Evolutionary conservation across 2,888 invertebrate species (phyloP), one percentile per base, ranked within the genome.

Genomic region (Patella ulyssiponensis): DNA sequence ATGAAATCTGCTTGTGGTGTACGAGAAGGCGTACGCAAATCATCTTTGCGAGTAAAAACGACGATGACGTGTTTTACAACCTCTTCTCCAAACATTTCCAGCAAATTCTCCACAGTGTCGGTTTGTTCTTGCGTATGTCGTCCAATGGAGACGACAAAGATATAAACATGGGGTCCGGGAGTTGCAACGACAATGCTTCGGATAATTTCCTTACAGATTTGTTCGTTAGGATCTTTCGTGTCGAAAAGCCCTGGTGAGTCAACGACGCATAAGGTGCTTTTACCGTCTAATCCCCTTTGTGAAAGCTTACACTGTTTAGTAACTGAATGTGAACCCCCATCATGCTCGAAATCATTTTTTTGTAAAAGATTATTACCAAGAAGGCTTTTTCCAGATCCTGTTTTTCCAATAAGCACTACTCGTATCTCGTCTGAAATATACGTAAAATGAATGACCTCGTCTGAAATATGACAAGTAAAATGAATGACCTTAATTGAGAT

Each of bases 41-140:
- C 73, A 23, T 73, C 56, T 20, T 33, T 64, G 9, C 27, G 33
- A 17, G 56, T 73, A 23, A 73, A 73, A 17, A 73, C 73, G 23
- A 73, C 58, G 58, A 73, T 73, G 73, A 27, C 64, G 73, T 73
- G 73, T 44, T 56, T 54, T 11, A 73, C 15, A 17, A 23, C 4
- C 33, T 20, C 20, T 5, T 73, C 73, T 2, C 73, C 73, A 44
- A 73, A 73, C 58, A 56, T n/a, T 27, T n/a, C 11, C 33, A n/a
- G 17, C 2, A 73, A 33, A 12, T 73, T 17, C 7, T 5, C 14
- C n/a, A 73, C 27, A 17, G 64, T 33, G 54, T 27, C 56, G 3
- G 56, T 56, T 44, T 73, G 58, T 27, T 73, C 73, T 23, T n/a
- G 33, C 5, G 73, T 56, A 17, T 58, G 0, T 5, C 73, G 54